phyloP scores from a whole-genome alignment of 2,797 vertebrate species.

The Champsocephalus esox region DNA sequence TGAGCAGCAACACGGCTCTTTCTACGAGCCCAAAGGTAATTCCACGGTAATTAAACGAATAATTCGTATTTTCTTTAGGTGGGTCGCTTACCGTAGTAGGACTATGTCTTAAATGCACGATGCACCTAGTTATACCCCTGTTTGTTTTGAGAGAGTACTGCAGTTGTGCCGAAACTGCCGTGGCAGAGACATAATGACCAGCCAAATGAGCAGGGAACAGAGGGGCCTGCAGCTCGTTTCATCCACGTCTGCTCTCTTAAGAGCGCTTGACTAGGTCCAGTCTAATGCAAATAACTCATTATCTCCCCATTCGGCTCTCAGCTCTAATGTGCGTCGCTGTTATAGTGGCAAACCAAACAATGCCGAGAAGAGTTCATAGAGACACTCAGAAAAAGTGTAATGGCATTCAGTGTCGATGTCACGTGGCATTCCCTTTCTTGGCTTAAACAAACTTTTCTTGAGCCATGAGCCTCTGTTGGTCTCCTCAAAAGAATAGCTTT shows the following conservation, averaged over 20 bases:
- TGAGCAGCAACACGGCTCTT: not conserved
- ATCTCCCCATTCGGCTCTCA: slow-evolving; percentile 43
- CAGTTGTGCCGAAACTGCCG: not conserved
- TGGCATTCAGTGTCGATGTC: slow-evolving; percentile 58
- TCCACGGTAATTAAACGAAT: not conserved
- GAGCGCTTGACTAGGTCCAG: slow-evolving; percentile 69
- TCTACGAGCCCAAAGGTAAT: slow-evolving; percentile 10
- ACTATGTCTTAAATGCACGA: slow-evolving; percentile 5
- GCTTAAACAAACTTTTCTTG: slow-evolving; percentile 61
- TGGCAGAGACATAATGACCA: not conserved
- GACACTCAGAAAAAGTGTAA: slow-evolving; percentile 55
- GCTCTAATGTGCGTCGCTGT: slow-evolving; percentile 60
- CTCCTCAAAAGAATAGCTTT: slow-evolving; percentile 41
- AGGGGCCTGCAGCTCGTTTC: slow-evolving; percentile 59
- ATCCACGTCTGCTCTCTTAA: slow-evolving; percentile 70
- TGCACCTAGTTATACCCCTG: not conserved
- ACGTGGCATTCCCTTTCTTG: slow-evolving; percentile 62
- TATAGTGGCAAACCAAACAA: slow-evolving; percentile 73
- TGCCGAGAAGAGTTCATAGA: slow-evolving; percentile 75
- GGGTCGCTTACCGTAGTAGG: not conserved
- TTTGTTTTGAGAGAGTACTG: not conserved
- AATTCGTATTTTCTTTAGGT: not conserved
- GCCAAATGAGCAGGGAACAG: slow-evolving; percentile 24
- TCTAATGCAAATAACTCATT: slow-evolving; percentile 79
- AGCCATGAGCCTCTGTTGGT: slow-evolving; percentile 1